Conservation (phyloP, 2,888 invertebrate genomes). For the Antheraea assamensis region DNA sequence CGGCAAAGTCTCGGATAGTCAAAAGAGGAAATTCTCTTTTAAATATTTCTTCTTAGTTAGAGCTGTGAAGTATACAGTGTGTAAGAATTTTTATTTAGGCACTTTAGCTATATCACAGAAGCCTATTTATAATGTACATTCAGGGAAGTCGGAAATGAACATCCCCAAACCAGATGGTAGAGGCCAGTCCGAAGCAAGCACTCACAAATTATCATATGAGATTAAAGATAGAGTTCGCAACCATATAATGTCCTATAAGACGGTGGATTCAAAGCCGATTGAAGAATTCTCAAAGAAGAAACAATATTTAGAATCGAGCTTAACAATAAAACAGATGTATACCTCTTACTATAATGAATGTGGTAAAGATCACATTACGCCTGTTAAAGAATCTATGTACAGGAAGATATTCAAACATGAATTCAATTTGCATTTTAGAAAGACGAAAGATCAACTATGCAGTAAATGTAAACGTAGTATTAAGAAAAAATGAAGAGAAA, state of each 20-base stretch:
- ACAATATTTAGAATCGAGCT: conserved; percentile 59
- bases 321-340: conserved; percentile 70
- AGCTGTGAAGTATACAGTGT: conserved; percentile 62
- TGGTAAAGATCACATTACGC: conserved; percentile 47
- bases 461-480: conserved; percentile 66
- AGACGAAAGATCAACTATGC: conserved; percentile 56
- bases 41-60: conserved; percentile 71
- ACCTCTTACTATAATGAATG: conserved; percentile 63
- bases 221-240: conserved; percentile 65
- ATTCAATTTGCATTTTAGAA: conserved; percentile 69
- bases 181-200: conserved; percentile 62
- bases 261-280: conserved; percentile 61
- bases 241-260: conserved; percentile 64
- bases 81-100: conserved; percentile 75
- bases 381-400: conserved; percentile 75
- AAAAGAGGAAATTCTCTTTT: conserved; percentile 64
- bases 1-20: conserved; percentile 42
- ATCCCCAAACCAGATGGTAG: conserved; percentile 73
- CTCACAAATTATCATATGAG: conserved; percentile 61
- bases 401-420: conserved; percentile 72
- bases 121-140: conserved; percentile 74
- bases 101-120: conserved; percentile 75
- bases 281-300: conserved; percentile 65
- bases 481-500: conserved; percentile 43
- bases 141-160: conserved; percentile 69